Evolutionary conservation across 2,113 vertebrate species (phyloP), one percentile per base, ranked within the genome.

Genomic region (Melanostigma gelatinosum): DNA sequence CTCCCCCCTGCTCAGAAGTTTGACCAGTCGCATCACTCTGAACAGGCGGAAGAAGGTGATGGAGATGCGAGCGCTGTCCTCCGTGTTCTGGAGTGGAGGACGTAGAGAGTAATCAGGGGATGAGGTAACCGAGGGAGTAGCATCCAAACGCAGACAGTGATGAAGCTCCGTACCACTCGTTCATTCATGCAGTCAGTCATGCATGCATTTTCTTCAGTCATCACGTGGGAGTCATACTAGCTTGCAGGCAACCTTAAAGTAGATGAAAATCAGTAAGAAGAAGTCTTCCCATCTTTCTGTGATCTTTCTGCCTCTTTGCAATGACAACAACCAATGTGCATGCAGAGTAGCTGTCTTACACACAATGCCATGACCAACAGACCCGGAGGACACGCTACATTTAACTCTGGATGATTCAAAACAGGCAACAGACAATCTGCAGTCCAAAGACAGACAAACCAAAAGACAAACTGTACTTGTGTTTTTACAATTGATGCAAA

Each of bases 11-110:
- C 97, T 99, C 87, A 99, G 95, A 83, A 99, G 96, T 90, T 99
- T 99, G 91, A 99, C 98, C 94, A 99, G 79, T 57, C 98, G 96
- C 98, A 99, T 99, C 79, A 99, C 98, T 71, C 98, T 96, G 95
- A 99, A 99, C 86, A 99, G 96, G 84, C 98, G 97, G 94, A 99
- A 99, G 94, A 99, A 99, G 63, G 98, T 99, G 96, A 99, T 99
- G 92, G 98, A 99, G 94, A 99, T 99, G 72, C 98, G 96, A 89
- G 97, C 97, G 64, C 96, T 99, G 94, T 99, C 98, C 89, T 99
- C 98, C 0, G 97, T 97, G 94, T 97, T 99, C 98, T 99, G 95
- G 78, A 42, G 77, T 2, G 54, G 24, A 66, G 20, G 20, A 66
- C 2, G 20, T 18, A 24, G 46, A 48, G 71, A 61, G 16, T 24